These are phyloP conservation scores for Habropoda laboriosa DNA, from an alignment of 1,140 invertebrate genomes.

Conservation along the genomic window DNA sequence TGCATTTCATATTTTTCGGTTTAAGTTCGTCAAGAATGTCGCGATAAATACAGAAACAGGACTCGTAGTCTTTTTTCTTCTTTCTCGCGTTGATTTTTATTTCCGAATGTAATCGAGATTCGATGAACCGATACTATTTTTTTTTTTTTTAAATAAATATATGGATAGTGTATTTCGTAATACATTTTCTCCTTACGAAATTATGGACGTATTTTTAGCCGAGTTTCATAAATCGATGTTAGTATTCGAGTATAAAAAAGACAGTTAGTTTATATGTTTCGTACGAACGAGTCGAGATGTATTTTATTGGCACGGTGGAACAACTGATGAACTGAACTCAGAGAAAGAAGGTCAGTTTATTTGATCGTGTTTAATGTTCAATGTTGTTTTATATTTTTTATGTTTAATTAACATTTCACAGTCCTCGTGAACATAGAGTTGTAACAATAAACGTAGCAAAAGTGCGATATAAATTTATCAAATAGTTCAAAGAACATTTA, in stretches of 20 bases:
- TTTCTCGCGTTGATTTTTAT: constrained; percentile 10
- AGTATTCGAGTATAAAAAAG: constrained; percentile 5
- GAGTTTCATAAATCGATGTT: neutral
- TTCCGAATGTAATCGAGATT: neutral
- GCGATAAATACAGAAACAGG: neutral
- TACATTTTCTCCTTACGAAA: constrained; percentile 20
- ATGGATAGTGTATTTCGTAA: neutral
- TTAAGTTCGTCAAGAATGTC: neutral
- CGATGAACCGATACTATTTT: constrained; percentile 21
- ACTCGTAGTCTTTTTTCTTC: constrained; percentile 26
- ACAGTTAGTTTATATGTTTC: neutral
- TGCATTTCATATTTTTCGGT: neutral
- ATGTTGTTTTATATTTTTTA: neutral
- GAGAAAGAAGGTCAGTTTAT: constrained; percentile 9
- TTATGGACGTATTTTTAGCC: constrained; percentile 17
- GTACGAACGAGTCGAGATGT: neutral
- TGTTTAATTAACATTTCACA: neutral
- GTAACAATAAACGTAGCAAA: constrained; percentile 7
- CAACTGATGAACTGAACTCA: constrained; percentile 21
- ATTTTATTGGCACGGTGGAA: constrained; percentile 35
- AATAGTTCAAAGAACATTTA: neutral
- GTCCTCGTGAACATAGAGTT: neutral
- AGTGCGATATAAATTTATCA: neutral
- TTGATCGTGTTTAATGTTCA: neutral
- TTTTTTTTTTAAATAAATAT: constrained; percentile 32